Percentiles rank a stretch among this genome's conserved stretches.
Evolutionary conservation across 37 sponge, comb jelly and placozoan species (phyloP).

Genomic region (Dysidea cf. avara): DNA sequence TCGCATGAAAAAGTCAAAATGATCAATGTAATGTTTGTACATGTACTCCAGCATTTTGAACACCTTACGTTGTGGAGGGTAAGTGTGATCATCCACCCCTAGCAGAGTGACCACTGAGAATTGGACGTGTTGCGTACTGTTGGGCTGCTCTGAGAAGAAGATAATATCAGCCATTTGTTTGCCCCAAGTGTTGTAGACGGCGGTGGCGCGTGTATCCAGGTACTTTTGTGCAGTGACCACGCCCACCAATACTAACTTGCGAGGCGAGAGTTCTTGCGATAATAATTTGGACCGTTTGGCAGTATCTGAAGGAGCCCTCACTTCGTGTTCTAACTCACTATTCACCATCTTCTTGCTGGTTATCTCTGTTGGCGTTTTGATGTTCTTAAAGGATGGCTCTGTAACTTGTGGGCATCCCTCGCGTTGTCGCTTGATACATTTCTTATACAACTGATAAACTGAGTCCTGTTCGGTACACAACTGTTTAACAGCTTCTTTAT

Average conservation of each 20-base stretch:
- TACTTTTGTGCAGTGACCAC: constrained; percentile 72
- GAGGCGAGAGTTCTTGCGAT: constrained; percentile 34
- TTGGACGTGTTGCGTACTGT: constrained; percentile 4
- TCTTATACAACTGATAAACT: too few species aligned
- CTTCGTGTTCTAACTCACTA: not conserved
- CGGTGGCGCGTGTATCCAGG: constrained; percentile 60
- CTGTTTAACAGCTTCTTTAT: too few species aligned
- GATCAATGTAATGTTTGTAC: constrained; percentile 68
- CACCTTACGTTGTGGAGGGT: constrained; percentile 71
- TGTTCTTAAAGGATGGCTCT: too few species aligned
- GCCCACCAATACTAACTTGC: constrained; percentile 62
- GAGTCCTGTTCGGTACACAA: too few species aligned
- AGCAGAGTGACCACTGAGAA: constrained; percentile 58
- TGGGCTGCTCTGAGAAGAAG: constrained; percentile 36
- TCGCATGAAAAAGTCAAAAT: constrained; percentile 81
- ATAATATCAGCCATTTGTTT: constrained; percentile 21
- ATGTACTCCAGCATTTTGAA: constrained; percentile 78
- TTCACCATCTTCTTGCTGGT: too few species aligned
- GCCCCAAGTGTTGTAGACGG: constrained; percentile 72
- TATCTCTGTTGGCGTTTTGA: too few species aligned
- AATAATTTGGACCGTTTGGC: not conserved
- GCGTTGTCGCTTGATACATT: too few species aligned
- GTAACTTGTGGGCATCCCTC: too few species aligned
- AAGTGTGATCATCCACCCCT: constrained; percentile 61
- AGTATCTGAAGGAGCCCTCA: not conserved